Conservation (phyloP, 2,888 invertebrate species). For the Coelinius sp. region DNA sequence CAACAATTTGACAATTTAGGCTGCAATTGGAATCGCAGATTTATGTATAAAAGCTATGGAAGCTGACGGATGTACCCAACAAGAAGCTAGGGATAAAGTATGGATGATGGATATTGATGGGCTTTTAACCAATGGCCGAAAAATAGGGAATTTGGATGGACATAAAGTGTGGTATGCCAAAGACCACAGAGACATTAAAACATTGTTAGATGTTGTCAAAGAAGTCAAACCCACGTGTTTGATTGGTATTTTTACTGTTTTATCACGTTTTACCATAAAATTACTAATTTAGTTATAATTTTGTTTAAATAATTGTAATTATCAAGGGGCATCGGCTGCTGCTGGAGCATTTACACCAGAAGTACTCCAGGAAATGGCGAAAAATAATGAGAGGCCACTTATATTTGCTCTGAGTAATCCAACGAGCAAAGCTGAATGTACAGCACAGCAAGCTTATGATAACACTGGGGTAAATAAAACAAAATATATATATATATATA, state of each 20-base stretch:
- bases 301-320: too few species aligned
- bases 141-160: constrained; percentile 77
- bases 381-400: constrained; percentile 89
- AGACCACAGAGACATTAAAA: constrained; percentile 83
- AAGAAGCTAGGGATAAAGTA: constrained; percentile 89
- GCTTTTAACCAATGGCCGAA: constrained; percentile 81
- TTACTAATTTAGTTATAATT: background rate
- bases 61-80: constrained; percentile 74
- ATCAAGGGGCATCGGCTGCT: constrained; percentile 89
- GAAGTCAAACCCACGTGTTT: constrained; percentile 89
- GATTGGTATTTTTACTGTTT: constrained; percentile 80
- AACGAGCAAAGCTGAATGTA: constrained; percentile 97
- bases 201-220: constrained; percentile 84
- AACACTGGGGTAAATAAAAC: constrained; percentile 91
- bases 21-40: constrained; percentile 93
- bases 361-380: constrained; percentile 89
- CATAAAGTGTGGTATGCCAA: constrained; percentile 84
- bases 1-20: constrained; percentile 72
- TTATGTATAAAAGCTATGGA: constrained; percentile 92
- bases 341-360: constrained; percentile 92
- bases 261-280: too few species aligned
- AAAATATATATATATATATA: too few species aligned
- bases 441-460: constrained; percentile 95
- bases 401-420: constrained; percentile 99
- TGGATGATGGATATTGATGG: constrained; percentile 98